phyloP scores from a whole-genome alignment of 1,140 invertebrate species.

The Heterodera carotae region DNA sequence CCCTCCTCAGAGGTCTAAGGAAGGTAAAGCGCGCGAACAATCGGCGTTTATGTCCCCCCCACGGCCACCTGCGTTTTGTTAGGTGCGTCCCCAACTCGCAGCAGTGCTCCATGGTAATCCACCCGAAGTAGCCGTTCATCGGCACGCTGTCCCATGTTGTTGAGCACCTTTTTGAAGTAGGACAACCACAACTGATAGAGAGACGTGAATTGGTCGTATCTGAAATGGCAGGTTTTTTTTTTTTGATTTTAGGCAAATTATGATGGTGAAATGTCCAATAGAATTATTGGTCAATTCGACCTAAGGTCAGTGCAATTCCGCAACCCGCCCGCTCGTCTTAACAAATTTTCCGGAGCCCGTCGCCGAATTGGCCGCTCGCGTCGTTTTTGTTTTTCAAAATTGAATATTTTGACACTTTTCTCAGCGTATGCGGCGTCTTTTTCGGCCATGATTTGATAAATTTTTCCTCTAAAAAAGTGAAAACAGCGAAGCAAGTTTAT shows the following conservation, averaged over 20 bases:
- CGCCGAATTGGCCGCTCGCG: slow-evolving; percentile 11
- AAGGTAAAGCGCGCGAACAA: too few relatives aligned
- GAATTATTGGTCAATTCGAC: slow-evolving; percentile 2
- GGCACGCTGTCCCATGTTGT: slow-evolving; percentile 10
- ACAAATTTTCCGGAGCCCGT: slow-evolving; percentile 34
- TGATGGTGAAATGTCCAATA: not conserved
- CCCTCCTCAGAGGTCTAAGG: too few relatives aligned
- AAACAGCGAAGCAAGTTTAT: too few relatives aligned
- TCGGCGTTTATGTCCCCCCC: not conserved
- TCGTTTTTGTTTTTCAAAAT: slow-evolving; percentile 36
- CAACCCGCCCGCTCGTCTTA: slow-evolving; percentile 34
- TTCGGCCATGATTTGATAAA: too few relatives aligned
- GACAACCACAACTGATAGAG: slow-evolving; percentile 39
- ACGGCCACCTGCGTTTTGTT: slow-evolving; percentile 40
- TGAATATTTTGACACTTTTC: slow-evolving; percentile 33
- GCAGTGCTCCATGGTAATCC: slow-evolving; percentile 46
- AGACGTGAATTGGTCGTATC: slow-evolving; percentile 18
- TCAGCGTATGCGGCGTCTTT: not conserved
- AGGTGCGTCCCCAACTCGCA: slow-evolving; percentile 37
- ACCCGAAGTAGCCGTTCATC: slow-evolving; percentile 39
- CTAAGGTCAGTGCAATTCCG: slow-evolving; percentile 33
- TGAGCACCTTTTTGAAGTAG: slow-evolving; percentile 40
- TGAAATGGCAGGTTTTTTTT: too few relatives aligned
- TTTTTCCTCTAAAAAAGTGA: too few relatives aligned
- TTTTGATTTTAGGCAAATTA: too few relatives aligned